phyloP scores from a whole-genome alignment of 2,888 invertebrate genomes.

The Autographa gamma region DNA sequence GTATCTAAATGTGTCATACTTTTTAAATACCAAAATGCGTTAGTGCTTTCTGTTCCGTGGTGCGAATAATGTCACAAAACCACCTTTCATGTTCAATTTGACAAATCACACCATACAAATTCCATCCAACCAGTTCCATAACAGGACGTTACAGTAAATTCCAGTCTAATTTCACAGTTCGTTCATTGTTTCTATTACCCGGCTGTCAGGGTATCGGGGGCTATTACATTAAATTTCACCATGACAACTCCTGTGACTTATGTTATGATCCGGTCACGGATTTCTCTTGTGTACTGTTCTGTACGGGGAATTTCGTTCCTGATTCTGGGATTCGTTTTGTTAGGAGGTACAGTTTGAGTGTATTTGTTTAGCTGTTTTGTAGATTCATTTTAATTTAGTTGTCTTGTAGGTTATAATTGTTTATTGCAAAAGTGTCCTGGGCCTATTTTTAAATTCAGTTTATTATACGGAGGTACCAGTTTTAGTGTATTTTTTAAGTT shows the following conservation, averaged over 20 bases:
- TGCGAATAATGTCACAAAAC: no score
- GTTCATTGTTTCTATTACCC: constrained; percentile 23
- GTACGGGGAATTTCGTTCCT: constrained; percentile 15
- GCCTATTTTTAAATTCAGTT: no score
- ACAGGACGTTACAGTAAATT: constrained; percentile 5
- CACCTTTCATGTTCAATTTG: background rate
- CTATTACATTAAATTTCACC: constrained; percentile 67
- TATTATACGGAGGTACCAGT: no score
- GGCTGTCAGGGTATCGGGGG: constrained; percentile 23
- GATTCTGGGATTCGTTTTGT: constrained; percentile 15
- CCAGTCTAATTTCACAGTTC: constrained; percentile 14
- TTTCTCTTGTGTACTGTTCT: constrained; percentile 42
- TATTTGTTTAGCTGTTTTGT: background rate
- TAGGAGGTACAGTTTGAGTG: background rate
- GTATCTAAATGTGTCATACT: no score
- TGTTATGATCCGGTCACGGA: constrained; percentile 68
- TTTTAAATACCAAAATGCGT: no score
- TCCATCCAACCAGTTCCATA: background rate
- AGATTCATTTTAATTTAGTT: no score
- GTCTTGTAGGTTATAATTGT: no score
- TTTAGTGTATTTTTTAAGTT: no score
- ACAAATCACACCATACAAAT: background rate
- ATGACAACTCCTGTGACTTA: constrained; percentile 66
- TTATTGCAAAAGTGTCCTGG: no score
- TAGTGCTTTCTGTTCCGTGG: no score